phyloP scores from a whole-genome alignment of 2,113 vertebrate species.

The Arenaria interpres region DNA sequence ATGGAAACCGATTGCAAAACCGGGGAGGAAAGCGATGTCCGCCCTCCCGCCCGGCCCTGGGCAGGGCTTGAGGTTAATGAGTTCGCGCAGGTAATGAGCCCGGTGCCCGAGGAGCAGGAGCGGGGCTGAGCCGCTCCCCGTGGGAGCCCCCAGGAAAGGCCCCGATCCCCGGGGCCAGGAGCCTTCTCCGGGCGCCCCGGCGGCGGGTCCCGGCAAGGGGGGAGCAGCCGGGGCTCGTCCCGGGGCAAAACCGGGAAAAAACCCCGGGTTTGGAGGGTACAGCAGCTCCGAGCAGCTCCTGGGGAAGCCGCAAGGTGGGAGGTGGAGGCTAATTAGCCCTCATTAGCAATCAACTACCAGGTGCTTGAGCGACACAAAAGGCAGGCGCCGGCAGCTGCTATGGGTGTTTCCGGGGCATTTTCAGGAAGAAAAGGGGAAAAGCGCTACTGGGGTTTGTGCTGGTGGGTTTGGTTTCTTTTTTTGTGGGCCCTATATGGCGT shows the following conservation, averaged over 20 bases:
- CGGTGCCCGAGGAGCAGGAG: not conserved
- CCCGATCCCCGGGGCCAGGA: not conserved
- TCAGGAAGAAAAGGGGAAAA: not conserved
- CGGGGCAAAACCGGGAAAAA: not conserved
- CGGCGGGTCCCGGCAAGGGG: too few species aligned
- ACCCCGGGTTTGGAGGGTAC: rapidly evolving
- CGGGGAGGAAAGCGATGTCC: not conserved
- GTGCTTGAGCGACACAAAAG: not conserved
- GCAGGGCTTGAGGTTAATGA: too few species aligned
- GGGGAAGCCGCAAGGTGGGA: not conserved
- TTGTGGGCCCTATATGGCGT: rapidly evolving
- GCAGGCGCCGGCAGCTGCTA: rapidly evolving
- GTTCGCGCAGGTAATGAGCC: too few species aligned
- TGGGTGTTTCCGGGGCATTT: not conserved
- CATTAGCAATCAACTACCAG: not conserved
- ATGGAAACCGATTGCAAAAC: not conserved
- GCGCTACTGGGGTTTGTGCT: rapidly evolving
- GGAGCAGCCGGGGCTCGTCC: not conserved
- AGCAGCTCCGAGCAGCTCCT: not conserved
- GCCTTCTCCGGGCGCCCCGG: rapidly evolving
- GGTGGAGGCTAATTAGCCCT: not conserved
- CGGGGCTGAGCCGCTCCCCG: not conserved
- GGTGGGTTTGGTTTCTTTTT: too few species aligned
- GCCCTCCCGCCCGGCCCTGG: too few species aligned
- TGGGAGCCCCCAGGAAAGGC: not conserved